Evolutionary conservation across 2,797 vertebrate species (phyloP).

Genomic region (Euphonia xanthogaster): DNA sequence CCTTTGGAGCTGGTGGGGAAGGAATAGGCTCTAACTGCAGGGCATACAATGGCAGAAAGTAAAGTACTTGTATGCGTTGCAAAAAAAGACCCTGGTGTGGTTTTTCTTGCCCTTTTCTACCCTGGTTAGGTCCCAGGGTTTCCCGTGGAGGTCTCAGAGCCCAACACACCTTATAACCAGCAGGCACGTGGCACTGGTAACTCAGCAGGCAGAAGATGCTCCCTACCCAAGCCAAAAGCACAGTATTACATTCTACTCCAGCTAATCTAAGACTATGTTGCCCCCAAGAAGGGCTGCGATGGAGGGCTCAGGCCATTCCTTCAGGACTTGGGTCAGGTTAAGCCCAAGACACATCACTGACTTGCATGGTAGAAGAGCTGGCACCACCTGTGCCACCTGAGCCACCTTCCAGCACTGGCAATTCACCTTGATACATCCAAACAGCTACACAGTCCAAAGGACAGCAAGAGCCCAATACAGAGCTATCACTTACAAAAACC

Average conservation of each 20-base stretch:
- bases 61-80: accelerated
- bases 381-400: accelerated
- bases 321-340: background rate
- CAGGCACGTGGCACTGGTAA: accelerated
- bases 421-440: background rate
- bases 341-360: background rate
- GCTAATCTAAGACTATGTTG: background rate
- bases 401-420: background rate
- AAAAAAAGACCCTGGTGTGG: background rate
- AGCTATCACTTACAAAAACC: background rate
- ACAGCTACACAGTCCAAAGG: background rate
- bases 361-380: accelerated
- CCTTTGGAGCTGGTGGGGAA: background rate
- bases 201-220: background rate
- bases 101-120: background rate
- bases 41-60: background rate
- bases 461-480: background rate
- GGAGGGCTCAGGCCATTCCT: background rate
- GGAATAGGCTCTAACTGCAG: background rate
- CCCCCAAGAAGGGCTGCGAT: background rate
- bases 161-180: background rate
- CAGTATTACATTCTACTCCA: background rate
- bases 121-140: background rate
- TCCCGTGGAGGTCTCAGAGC: background rate
- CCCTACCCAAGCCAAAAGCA: background rate